phyloP scores from a whole-genome alignment of 2,888 invertebrate species.

The Sphecodes monilicornis region DNA sequence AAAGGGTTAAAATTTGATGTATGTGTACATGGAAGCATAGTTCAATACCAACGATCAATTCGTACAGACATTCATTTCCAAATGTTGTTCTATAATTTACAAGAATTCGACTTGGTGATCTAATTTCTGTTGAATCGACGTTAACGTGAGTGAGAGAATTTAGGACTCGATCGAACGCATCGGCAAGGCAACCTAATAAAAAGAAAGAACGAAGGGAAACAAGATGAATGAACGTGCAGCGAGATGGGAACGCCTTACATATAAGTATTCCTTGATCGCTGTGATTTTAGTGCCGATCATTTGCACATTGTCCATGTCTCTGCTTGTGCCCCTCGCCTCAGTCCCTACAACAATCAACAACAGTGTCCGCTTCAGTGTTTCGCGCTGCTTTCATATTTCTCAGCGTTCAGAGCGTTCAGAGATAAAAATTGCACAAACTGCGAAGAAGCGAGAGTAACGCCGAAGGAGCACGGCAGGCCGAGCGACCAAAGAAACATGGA shows the following conservation, averaged over 20 bases:
- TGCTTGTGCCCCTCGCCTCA: constrained; percentile 81
- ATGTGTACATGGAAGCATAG: too few species aligned
- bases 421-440: constrained; percentile 59
- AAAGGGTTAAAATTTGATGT: too few species aligned
- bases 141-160: neutral
- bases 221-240: constrained; percentile 61
- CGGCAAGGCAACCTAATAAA: constrained; percentile 9
- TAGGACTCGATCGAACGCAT: neutral
- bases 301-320: constrained; percentile 85
- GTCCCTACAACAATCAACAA: constrained; percentile 84
- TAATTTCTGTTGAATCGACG: neutral
- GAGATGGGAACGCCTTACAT: constrained; percentile 80
- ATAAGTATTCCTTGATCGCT: constrained; percentile 84
- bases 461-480: constrained; percentile 76
- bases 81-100: too few species aligned
- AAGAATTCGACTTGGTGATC: neutral
- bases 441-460: constrained; percentile 72
- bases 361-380: constrained; percentile 80
- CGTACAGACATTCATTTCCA: too few species aligned
- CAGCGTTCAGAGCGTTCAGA: constrained; percentile 48
- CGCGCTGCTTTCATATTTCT: constrained; percentile 46
- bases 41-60: neutral
- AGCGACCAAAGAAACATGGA: constrained; percentile 83
- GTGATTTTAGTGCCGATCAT: constrained; percentile 84
- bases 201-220: constrained; percentile 37